These are phyloP conservation scores for Lineus longissimus DNA, from an alignment of 1,140 invertebrate species.

Conservation along the genomic window DNA sequence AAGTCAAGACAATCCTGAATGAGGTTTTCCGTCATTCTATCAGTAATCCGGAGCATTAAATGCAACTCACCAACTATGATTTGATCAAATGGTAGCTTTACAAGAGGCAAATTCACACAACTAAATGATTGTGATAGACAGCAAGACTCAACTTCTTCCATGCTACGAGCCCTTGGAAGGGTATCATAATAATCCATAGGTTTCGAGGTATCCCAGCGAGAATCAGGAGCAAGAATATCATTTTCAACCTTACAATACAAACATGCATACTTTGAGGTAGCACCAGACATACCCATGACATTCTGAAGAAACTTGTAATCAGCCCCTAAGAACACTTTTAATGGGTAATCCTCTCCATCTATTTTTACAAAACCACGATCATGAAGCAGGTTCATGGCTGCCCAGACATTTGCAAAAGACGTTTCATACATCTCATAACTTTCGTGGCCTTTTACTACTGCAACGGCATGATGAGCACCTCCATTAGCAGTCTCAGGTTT, in stretches of 20 bases:
- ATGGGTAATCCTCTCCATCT: neutral
- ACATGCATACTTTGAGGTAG: conserved; percentile 1
- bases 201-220: no score
- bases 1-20: no score
- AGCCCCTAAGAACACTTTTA: neutral
- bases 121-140: neutral
- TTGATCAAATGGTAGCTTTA: neutral
- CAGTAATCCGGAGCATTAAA: no score
- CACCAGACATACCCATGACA: conserved; percentile 1
- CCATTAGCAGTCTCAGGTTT: neutral
- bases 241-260: neutral
- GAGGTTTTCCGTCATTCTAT: no score
- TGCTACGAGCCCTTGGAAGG: no score
- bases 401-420: conserved; percentile 1
- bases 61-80: no score
- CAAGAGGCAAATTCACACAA: neutral
- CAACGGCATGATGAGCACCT: neutral
- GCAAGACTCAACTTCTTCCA: no score
- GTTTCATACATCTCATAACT: conserved; percentile 1
- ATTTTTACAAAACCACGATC: neutral
- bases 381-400: neutral
- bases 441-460: conserved; percentile 3
- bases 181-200: no score
- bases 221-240: no score
- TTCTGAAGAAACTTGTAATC: neutral